A percentile compares a stretch with the other conserved stretches of the same genome.
Evolutionary conservation across 2,888 invertebrate genomes (phyloP).

Genomic region (Busseola fusca): DNA sequence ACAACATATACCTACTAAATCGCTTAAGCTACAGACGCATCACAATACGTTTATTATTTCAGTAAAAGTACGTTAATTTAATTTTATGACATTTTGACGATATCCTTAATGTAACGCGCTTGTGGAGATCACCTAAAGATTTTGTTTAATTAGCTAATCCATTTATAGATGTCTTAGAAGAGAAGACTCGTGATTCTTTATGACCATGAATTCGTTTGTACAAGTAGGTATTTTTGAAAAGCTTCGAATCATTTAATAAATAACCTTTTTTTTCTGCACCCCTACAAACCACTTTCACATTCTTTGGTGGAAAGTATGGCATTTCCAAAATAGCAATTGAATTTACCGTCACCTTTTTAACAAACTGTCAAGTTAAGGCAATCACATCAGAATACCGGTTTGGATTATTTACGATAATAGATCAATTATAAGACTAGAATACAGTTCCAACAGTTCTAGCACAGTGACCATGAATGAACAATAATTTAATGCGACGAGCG

Average conservation of each 20-base stretch:
- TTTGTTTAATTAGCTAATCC: neutral
- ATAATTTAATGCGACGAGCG: conserved; percentile 27
- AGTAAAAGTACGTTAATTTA: conserved; percentile 6
- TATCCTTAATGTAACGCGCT: neutral
- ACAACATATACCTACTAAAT: conserved; percentile 1
- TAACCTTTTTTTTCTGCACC: neutral
- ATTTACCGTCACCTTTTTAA: neutral
- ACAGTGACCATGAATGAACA: conserved; percentile 50
- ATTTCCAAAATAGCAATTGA: conserved; percentile 10
- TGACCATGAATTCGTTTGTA: neutral
- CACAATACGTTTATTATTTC: neutral
- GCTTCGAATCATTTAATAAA: neutral
- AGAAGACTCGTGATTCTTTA: neutral
- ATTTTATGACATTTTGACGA: neutral
- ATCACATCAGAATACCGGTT: conserved; percentile 15
- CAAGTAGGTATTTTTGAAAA: neutral
- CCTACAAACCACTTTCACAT: neutral
- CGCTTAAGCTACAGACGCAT: neutral
- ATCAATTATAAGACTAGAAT: conserved; percentile 41
- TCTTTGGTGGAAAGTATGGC: neutral
- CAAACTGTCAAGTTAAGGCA: neutral
- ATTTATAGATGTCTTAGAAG: neutral
- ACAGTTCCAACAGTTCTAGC: conserved; percentile 15
- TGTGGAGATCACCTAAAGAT: neutral
- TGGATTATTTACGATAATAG: conserved; percentile 7